Percentiles rank a stretch among this genome's conserved stretches.
Conservation (phyloP, 2,113 vertebrate species). For the Passer domesticus region DNA sequence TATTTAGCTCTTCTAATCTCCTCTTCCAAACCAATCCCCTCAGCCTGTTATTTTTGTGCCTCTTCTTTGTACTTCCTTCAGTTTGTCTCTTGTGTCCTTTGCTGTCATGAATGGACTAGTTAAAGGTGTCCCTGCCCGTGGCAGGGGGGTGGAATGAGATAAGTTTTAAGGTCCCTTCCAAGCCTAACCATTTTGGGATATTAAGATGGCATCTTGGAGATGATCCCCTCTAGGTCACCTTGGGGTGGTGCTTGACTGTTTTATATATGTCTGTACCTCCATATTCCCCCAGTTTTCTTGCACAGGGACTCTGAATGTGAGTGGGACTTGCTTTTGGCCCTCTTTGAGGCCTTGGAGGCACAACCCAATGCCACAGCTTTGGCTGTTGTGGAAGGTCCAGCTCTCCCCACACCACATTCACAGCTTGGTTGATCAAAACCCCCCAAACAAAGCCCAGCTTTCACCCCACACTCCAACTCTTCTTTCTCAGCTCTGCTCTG, state of each 20-base stretch:
- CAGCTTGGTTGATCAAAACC: neutral
- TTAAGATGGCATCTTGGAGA: neutral
- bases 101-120: neutral
- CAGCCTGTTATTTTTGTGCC: neutral
- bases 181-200: neutral
- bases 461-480: neutral
- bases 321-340: neutral
- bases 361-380: neutral
- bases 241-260: neutral
- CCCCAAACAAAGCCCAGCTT: neutral
- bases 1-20: constrained; percentile 38
- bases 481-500: neutral
- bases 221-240: neutral
- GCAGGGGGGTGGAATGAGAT: neutral
- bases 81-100: neutral
- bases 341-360: neutral
- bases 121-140: neutral
- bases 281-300: neutral
- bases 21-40: neutral
- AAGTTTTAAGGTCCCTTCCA: neutral
- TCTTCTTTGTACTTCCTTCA: neutral
- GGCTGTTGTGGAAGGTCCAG: neutral
- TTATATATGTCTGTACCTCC: neutral
- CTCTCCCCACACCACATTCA: neutral
- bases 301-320: neutral